These are phyloP conservation scores for Neogobius melanostomus DNA, from an alignment of 2,113 vertebrate species.

Conservation along the genomic window DNA sequence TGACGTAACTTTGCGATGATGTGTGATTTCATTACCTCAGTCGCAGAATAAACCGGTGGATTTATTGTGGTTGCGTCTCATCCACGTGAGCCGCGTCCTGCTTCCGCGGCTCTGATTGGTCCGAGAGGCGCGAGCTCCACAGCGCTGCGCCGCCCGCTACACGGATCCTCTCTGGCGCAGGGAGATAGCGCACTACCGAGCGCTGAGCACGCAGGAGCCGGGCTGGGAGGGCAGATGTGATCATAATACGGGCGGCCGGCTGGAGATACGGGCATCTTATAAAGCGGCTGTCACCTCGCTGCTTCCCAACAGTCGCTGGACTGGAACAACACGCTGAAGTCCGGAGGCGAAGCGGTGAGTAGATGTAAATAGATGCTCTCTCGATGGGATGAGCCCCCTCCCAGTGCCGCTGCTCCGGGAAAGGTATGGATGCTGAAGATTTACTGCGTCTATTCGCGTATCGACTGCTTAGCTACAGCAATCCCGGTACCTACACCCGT, in stretches of 20 bases:
- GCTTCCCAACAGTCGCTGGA: constrained; percentile 42
- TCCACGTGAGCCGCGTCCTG: constrained; percentile 40
- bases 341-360: constrained; percentile 62
- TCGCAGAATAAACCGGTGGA: constrained; percentile 44
- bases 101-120: constrained; percentile 68
- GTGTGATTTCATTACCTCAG: constrained; percentile 65
- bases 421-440: constrained; percentile 34
- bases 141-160: constrained; percentile 51
- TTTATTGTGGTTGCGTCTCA: constrained; percentile 46
- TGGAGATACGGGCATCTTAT: constrained; percentile 57
- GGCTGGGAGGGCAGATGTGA: constrained; percentile 55
- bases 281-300: constrained; percentile 52
- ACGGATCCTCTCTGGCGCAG: constrained; percentile 65
- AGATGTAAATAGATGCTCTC: constrained; percentile 64
- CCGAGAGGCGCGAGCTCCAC: constrained; percentile 37
- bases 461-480: constrained; percentile 29
- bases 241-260: constrained; percentile 58
- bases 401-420: constrained; percentile 44
- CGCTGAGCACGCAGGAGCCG: constrained; percentile 48
- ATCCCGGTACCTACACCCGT: constrained; percentile 17
- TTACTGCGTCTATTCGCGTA: constrained; percentile 43
- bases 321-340: constrained; percentile 36
- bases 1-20: constrained; percentile 61
- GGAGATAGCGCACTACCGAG: constrained; percentile 55
- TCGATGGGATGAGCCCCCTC: constrained; percentile 58